Evolutionary conservation across 2,888 invertebrate species (phyloP), one percentile per base, ranked within the genome.

Genomic region (Zygogramma bicolorata): DNA sequence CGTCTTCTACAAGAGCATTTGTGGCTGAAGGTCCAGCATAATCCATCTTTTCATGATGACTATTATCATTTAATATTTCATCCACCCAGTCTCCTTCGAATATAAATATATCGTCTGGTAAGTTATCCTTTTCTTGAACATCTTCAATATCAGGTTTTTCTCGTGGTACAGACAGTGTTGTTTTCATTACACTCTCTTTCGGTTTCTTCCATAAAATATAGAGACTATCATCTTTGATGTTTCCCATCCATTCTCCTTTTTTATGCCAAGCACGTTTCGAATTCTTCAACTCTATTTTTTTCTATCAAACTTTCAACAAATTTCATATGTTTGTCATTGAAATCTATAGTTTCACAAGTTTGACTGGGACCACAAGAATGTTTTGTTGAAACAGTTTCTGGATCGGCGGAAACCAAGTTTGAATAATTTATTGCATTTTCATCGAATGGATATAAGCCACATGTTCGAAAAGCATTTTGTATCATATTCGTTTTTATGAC

Each of bases 361-460:
- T 40, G 40, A 40, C 40, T 40, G 40, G 10, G 2, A 40, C 8
- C 40, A 10, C 8, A 40, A 29, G 29, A 29, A 29, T 29, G 29
- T 29, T 29, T 7, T 29, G 7, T 29, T 29, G 29, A 29, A 5
- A 5, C 29, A 29, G 29, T 29, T 29, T 29, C 7, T 5, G 29
- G 29, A 29, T 31, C 59, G 22, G 31, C 15, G 13, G 68, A 60
- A 0, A 68, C 68, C 29, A 68, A 60, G 20, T 60, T 68, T 13
- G 59, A 18, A 42, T 29, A 68, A 42, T 46, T 31, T 42, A 68
- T 34, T 20, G 68, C 65, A 25, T 65, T 65, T 29, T n/a, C 49
- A 53, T 65, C 22, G 31, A 69, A 63, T 57, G 63, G 62, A 31
- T 6, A 71, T 20, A 71, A 61, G 7, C 71, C 63, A 6, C 71